Conservation (phyloP, 1,140 invertebrate genomes). For the Camponotus pennsylvanicus region DNA sequence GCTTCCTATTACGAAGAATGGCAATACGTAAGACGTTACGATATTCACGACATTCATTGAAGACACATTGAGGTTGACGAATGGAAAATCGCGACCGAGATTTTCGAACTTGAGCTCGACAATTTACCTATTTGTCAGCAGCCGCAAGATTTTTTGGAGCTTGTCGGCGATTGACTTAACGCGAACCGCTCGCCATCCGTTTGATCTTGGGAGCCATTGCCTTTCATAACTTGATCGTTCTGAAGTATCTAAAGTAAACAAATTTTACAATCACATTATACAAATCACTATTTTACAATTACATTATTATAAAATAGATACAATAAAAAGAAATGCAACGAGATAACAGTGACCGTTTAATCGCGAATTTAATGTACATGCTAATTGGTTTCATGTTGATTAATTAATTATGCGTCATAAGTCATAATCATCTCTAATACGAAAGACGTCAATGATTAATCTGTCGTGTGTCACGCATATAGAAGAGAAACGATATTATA, state of each 20-base stretch:
- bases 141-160: conserved; percentile 87
- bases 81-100: conserved; percentile 30
- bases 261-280: conserved; percentile 15
- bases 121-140: conserved; percentile 87
- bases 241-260: conserved; percentile 88
- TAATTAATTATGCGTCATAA: conserved; percentile 57
- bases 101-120: conserved; percentile 40
- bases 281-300: too few relatives aligned
- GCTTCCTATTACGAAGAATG: conserved; percentile 26
- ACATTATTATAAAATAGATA: neutral
- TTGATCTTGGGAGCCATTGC: conserved; percentile 86
- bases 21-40: conserved; percentile 26
- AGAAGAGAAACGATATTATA: neutral
- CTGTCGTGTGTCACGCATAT: conserved; percentile 25
- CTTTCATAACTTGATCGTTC: conserved; percentile 90
- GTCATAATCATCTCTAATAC: conserved; percentile 38
- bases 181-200: conserved; percentile 88
- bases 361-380: neutral
- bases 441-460: conserved; percentile 63
- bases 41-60: conserved; percentile 54
- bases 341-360: neutral
- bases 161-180: conserved; percentile 87
- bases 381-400: neutral
- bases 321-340: neutral
- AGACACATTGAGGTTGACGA: conserved; percentile 36